A percentile compares a stretch with the other conserved stretches of the same genome.
Evolutionary conservation across 2,797 vertebrate species (phyloP).

Genomic region (Neostethus bicornis): DNA sequence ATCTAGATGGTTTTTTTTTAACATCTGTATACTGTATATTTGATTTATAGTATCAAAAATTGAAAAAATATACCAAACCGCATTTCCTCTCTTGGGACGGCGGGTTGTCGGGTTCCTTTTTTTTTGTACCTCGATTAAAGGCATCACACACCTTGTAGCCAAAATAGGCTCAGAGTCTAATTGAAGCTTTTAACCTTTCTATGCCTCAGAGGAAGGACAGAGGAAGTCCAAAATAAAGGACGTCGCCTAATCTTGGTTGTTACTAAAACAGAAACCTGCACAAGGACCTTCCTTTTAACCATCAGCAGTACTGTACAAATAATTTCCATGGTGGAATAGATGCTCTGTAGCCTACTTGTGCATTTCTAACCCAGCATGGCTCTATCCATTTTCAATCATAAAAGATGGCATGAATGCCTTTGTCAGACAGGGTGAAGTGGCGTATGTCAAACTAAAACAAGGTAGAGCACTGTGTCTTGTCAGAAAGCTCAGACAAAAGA

Average conservation of each 20-base stretch:
- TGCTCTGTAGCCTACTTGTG: slow-evolving; percentile 37
- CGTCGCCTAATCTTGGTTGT: slow-evolving; percentile 41
- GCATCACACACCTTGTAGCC: slow-evolving; percentile 39
- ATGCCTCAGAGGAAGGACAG: slow-evolving; percentile 59
- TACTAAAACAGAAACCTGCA: slow-evolving; percentile 55
- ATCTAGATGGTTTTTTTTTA: neutral
- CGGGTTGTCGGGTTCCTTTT: slow-evolving; percentile 52
- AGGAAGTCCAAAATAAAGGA: slow-evolving; percentile 50
- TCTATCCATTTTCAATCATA: slow-evolving; percentile 62
- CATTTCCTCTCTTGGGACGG: no score
- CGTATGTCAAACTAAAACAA: slow-evolving; percentile 65
- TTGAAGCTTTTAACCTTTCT: slow-evolving; percentile 71
- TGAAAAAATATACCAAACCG: no score
- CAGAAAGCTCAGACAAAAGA: slow-evolving; percentile 74
- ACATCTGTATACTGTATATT: slow-evolving; percentile 21
- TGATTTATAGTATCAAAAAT: no score
- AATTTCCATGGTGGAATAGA: slow-evolving; percentile 32
- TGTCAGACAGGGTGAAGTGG: slow-evolving; percentile 48
- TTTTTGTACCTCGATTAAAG: slow-evolving; percentile 53
- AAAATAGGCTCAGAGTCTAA: slow-evolving; percentile 53
- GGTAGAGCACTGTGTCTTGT: slow-evolving; percentile 51
- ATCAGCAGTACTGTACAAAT: slow-evolving; percentile 37
- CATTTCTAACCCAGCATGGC: slow-evolving; percentile 40
- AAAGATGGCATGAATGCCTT: slow-evolving; percentile 56
- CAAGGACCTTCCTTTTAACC: slow-evolving; percentile 36